Percentiles rank a stretch among this genome's conserved stretches.
These are phyloP conservation scores for Nebria brevicollis DNA, from an alignment of 2,888 invertebrate species.

Conservation along the genomic window DNA sequence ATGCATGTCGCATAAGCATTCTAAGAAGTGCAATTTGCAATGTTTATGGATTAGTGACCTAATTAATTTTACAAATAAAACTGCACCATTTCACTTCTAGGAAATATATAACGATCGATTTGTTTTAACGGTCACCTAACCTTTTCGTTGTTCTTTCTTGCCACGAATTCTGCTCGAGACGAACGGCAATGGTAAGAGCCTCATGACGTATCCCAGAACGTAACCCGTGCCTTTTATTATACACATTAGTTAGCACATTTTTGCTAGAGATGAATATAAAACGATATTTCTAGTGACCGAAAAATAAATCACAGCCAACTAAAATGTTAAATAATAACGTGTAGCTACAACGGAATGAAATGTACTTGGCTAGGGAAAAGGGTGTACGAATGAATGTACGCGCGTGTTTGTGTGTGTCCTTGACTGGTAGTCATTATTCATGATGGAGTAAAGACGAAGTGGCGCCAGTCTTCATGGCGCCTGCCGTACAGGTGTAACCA, in stretches of 20 bases:
- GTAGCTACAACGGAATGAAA: background rate
- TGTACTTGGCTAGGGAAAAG: background rate
- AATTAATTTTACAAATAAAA: background rate
- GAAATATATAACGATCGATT: background rate
- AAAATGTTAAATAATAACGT: background rate
- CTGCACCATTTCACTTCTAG: background rate
- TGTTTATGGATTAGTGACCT: background rate
- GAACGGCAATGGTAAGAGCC: slow-evolving; percentile 22
- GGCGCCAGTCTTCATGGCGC: slow-evolving; percentile 39
- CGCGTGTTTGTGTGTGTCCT: slow-evolving; percentile 38
- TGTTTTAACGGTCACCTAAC: background rate
- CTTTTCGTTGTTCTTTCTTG: slow-evolving; percentile 10
- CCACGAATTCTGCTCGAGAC: slow-evolving; percentile 13
- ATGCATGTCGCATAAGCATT: background rate
- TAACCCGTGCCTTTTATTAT: slow-evolving; percentile 32
- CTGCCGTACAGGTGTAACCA: slow-evolving; percentile 28
- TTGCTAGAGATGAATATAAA: background rate
- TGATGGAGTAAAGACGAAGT: slow-evolving; percentile 38
- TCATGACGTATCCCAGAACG: slow-evolving; percentile 34
- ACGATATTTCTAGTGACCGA: background rate
- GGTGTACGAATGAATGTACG: background rate
- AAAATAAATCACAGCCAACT: background rate
- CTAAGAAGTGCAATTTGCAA: background rate
- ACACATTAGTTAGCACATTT: slow-evolving; percentile 35
- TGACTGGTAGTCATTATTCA: slow-evolving; percentile 37